Base-by-base conservation (phyloP, 2,888 invertebrate species). In the Drosophila cognata region DNA sequence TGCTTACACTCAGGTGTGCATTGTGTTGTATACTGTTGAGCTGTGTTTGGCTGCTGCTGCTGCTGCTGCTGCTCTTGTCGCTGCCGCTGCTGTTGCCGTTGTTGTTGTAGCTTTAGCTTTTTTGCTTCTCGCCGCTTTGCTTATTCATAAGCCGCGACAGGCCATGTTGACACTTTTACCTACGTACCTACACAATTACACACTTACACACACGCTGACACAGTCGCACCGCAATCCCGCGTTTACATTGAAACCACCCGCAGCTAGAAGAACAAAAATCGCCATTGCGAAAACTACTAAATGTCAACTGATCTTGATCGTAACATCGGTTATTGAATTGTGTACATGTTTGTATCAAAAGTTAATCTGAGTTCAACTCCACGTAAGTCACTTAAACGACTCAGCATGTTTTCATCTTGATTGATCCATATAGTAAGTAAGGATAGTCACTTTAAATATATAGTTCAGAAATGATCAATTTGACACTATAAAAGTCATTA, bases 71-170 rank as follows among this genome's bases (percentile, higher is more conserved):
- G 18, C 7, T 36, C 52, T 11, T 33, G 52, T 41, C 55, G 33
- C n/a, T 53, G 36, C 5, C 5, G 41, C 18, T 65, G 33, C 46
- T 56, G 31, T 4, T 48, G 31, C 2, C 16, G 38, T 18, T 57
- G 51, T 57, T 53, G 21, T 2, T 61, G 35, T 18, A 16, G 38
- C n/a, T 28, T 25, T 35, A 50, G 70, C 33, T 56, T 67, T 50
- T 70, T 48, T 64, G 61, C 35, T 64, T 71, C 71, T 69, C 69
- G 52, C 52, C 53, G 66, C 65, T 83, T 85, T 70, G 71, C 61
- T 76, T 80, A 83, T 82, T 85, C 83, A 77, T 67, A 77, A 80
- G 77, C 77, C 71, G 80, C 80, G 66, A 71, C 70, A 73, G 70
- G 61, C 58, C 68, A 69, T 67, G 84, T 84, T 81, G 81, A 81